Conservation (phyloP, 2,888 invertebrate species). For the Yponomeuta malinellus region DNA sequence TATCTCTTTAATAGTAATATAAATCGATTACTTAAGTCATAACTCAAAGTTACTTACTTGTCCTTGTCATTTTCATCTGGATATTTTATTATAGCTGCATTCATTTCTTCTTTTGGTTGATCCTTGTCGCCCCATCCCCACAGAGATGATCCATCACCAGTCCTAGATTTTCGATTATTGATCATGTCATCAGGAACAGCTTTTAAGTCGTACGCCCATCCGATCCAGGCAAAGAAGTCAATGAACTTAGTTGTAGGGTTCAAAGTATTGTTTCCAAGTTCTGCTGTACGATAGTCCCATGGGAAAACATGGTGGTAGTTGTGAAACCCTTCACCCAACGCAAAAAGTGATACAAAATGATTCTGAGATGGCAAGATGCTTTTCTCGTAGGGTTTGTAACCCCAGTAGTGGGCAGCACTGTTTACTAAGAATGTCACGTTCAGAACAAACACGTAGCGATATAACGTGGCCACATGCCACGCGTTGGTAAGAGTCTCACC, state of each 20-base stretch:
- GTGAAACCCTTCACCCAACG: constrained; percentile 47
- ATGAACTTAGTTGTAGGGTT: constrained; percentile 42
- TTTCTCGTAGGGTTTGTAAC: constrained; percentile 61
- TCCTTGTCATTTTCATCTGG: background rate
- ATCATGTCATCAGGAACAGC: constrained; percentile 32
- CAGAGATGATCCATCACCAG: constrained; percentile 39
- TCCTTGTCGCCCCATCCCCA: constrained; percentile 24
- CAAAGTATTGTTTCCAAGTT: constrained; percentile 40
- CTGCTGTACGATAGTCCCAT: constrained; percentile 46
- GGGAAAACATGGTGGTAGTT: constrained; percentile 49
- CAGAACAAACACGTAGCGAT: constrained; percentile 74
- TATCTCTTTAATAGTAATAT: no score
- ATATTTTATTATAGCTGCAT: constrained; percentile 6
- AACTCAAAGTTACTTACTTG: background rate
- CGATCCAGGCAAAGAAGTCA: constrained; percentile 42
- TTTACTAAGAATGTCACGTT: constrained; percentile 81
- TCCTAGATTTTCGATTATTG: constrained; percentile 29
- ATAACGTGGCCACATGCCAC: constrained; percentile 53
- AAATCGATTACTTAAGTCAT: background rate
- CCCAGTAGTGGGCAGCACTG: constrained; percentile 76
- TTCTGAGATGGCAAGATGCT: constrained; percentile 36
- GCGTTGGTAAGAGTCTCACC: constrained; percentile 64
- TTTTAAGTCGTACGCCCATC: constrained; percentile 48
- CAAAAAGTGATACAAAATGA: constrained; percentile 25
- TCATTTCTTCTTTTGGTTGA: constrained; percentile 8